Conservation (phyloP, 2,888 invertebrate genomes). For the Caenorhabditis afra region DNA sequence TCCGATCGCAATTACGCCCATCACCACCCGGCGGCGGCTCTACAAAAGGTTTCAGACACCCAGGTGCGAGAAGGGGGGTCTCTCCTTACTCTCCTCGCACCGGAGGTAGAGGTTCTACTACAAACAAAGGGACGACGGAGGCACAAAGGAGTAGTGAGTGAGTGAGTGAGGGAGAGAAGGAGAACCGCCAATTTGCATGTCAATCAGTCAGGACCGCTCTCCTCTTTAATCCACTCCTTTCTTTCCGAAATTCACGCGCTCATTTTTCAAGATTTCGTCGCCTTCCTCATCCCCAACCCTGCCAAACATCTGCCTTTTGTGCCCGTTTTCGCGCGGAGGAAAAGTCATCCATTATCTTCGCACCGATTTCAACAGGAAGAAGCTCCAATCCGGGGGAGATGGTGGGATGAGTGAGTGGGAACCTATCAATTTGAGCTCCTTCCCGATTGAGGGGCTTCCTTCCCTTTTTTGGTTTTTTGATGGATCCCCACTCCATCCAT, state of each 20-base stretch:
- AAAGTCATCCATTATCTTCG: constrained; percentile 22
- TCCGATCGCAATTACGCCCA: no score
- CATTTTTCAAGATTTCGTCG: constrained; percentile 45
- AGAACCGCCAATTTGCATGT: constrained; percentile 49
- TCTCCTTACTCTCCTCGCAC: no score
- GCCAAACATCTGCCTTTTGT: constrained; percentile 27
- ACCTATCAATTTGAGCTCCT: constrained; percentile 18
- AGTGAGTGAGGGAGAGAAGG: no score
- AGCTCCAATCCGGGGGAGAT: neutral
- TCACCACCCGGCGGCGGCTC: no score
- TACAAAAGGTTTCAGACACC: no score
- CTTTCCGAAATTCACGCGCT: constrained; percentile 24
- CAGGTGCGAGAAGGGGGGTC: no score
- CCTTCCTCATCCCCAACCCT: constrained; percentile 1
- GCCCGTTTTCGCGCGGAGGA: neutral
- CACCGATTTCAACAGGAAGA: constrained; percentile 6
- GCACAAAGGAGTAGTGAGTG: constrained; percentile 2
- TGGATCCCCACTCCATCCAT: constrained; percentile 23
- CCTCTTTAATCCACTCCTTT: constrained; percentile 42
- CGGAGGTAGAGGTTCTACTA: neutral
- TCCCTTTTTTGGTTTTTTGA: constrained; percentile 1
- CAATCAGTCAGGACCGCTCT: constrained; percentile 33
- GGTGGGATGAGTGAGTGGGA: constrained; percentile 29
- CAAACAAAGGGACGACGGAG: neutral
- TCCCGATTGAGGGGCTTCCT: neutral